phyloP scores from a whole-genome alignment of 2,888 invertebrate species.

The Aphelenchoides bicaudatus region DNA sequence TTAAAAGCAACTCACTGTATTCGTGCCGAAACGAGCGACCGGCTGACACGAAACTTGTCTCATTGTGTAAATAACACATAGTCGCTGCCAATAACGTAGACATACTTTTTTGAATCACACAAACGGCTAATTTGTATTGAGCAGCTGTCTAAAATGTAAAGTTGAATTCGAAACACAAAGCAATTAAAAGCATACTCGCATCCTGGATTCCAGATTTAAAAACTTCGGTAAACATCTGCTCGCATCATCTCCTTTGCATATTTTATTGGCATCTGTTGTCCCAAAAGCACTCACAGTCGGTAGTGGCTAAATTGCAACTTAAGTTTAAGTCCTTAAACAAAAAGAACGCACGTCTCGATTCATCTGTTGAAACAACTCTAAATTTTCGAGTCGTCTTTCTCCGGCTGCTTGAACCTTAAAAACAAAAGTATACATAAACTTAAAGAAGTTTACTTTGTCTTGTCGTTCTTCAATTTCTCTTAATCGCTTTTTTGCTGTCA shows the following conservation, averaged over 20 bases:
- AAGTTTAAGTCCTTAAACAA: no score
- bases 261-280: background rate
- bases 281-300: no score
- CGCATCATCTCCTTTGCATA: conserved; percentile 6
- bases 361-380: background rate
- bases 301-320: no score
- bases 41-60: background rate
- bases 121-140: background rate
- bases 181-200: background rate
- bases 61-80: conserved; percentile 9
- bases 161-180: background rate
- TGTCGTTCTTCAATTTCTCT: no score
- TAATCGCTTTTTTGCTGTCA: no score
- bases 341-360: background rate
- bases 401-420: background rate
- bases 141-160: background rate
- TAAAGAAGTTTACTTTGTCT: no score
- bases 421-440: no score
- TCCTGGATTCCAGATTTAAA: background rate
- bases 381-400: background rate
- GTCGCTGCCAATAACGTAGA: conserved; percentile 5
- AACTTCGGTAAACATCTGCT: conserved; percentile 4
- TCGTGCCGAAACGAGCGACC: conserved; percentile 4
- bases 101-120: conserved; percentile 5
- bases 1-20: background rate